Percentiles rank a stretch among this genome's conserved stretches.
phyloP scores from a whole-genome alignment of 2,888 invertebrate genomes.

The Eustalomyia histrio region DNA sequence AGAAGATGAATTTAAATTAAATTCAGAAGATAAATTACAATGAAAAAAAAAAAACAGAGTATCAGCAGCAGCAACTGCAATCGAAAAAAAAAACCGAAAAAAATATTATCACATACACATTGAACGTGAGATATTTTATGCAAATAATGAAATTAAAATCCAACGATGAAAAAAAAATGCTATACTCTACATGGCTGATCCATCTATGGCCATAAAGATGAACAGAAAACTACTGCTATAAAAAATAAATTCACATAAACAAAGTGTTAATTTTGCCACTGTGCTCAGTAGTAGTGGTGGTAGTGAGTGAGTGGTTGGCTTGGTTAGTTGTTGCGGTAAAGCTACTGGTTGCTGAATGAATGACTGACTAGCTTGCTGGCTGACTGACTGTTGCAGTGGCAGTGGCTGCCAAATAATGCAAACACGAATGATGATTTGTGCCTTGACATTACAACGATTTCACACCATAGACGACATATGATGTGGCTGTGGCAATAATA shows the following conservation, averaged over 20 bases:
- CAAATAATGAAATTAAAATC: slow-evolving; percentile 65
- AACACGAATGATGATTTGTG: slow-evolving; percentile 64
- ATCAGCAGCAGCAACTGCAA: neutral
- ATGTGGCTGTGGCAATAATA: slow-evolving; percentile 38
- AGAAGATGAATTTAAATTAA: slow-evolving; percentile 59
- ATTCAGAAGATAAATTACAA: slow-evolving; percentile 57
- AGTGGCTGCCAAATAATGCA: slow-evolving; percentile 50
- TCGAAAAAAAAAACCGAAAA: neutral
- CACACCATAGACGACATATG: slow-evolving; percentile 63
- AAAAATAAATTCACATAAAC: slow-evolving; percentile 50
- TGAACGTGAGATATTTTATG: slow-evolving; percentile 65
- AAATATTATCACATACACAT: slow-evolving; percentile 46
- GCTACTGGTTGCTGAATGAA: slow-evolving; percentile 58
- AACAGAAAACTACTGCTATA: slow-evolving; percentile 19
- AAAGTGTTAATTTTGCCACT: slow-evolving; percentile 61
- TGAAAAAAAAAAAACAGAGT: slow-evolving; percentile 44
- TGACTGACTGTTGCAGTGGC: neutral
- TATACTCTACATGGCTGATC: slow-evolving; percentile 37
- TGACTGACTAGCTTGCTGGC: neutral
- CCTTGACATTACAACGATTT: slow-evolving; percentile 67
- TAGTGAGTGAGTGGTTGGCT: no score
- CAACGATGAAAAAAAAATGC: slow-evolving; percentile 40
- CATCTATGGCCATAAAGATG: slow-evolving; percentile 37
- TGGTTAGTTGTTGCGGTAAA: slow-evolving; percentile 46
- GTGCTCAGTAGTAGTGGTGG: slow-evolving; percentile 25